phyloP scores from a whole-genome alignment of 1,140 invertebrate genomes.

The Nephila pilipes region DNA sequence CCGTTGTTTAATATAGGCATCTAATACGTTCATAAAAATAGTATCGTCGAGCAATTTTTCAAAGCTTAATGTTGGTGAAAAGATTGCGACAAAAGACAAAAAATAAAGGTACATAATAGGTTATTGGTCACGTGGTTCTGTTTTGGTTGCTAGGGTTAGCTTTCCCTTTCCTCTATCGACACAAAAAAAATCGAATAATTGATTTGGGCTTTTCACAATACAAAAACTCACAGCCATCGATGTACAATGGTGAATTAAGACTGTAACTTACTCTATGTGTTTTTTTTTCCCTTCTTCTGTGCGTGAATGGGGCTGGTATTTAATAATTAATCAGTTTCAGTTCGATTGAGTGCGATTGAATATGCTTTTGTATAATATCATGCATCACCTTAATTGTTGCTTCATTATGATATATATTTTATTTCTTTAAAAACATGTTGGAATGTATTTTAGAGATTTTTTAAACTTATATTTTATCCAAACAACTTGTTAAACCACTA shows the following conservation, averaged over 20 bases:
- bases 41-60: not conserved
- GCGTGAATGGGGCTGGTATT: not conserved
- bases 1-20: not conserved
- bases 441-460: too few relatives aligned
- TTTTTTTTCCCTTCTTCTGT: not conserved
- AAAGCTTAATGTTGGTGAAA: not conserved
- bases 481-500: too few relatives aligned
- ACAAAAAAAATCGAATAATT: slow-evolving; percentile 21
- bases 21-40: not conserved
- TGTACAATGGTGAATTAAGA: not conserved
- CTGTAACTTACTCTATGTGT: not conserved
- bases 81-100: not conserved
- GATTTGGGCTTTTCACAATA: not conserved
- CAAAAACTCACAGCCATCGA: not conserved
- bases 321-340: too few relatives aligned
- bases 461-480: too few relatives aligned
- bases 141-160: not conserved
- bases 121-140: not conserved
- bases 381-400: too few relatives aligned
- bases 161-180: not conserved
- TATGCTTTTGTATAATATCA: too few relatives aligned
- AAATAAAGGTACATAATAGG: not conserved
- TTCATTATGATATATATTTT: too few relatives aligned
- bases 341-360: too few relatives aligned
- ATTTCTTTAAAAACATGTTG: too few relatives aligned